These are phyloP conservation scores for Oscheius sp. DNA, from an alignment of 2,888 invertebrate species.

Conservation along the genomic window DNA sequence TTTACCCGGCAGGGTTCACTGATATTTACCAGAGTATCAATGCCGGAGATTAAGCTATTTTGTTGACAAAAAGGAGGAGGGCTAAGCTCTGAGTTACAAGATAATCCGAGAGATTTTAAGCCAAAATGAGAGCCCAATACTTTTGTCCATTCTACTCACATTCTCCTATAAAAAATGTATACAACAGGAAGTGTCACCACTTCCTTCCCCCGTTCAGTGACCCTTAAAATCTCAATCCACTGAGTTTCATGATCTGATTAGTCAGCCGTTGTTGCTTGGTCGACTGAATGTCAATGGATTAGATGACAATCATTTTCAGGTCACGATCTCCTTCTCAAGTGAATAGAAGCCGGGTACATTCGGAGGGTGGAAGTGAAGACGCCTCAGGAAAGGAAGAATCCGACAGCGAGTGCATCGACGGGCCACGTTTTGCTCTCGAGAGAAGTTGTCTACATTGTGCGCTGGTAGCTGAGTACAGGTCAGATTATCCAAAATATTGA, in stretches of 20 bases:
- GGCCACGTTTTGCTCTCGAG: slow-evolving; percentile 55
- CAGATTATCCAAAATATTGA: slow-evolving; percentile 17
- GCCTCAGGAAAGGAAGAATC: slow-evolving; percentile 38
- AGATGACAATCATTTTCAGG: slow-evolving; percentile 2
- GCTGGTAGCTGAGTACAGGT: slow-evolving; percentile 56
- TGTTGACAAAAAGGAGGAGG: no score
- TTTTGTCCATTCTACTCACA: neutral
- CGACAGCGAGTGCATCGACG: slow-evolving; percentile 46
- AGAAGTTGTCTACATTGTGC: slow-evolving; percentile 57
- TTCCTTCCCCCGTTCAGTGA: slow-evolving; percentile 2
- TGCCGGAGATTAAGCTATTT: no score
- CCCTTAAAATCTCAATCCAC: neutral
- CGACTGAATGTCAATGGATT: neutral
- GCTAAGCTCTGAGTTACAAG: no score
- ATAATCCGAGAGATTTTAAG: no score
- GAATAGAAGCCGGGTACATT: slow-evolving; percentile 50
- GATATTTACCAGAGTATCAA: no score
- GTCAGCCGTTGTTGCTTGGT: neutral
- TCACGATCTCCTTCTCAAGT: slow-evolving; percentile 28
- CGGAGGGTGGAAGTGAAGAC: slow-evolving; percentile 47
- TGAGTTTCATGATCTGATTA: neutral
- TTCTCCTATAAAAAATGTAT: slow-evolving; percentile 2
- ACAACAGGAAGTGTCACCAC: neutral
- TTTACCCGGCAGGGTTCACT: no score
- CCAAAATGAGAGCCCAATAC: no score